Conservation (phyloP, 2,888 invertebrate genomes). For the Tanytarsus gracilentus region DNA sequence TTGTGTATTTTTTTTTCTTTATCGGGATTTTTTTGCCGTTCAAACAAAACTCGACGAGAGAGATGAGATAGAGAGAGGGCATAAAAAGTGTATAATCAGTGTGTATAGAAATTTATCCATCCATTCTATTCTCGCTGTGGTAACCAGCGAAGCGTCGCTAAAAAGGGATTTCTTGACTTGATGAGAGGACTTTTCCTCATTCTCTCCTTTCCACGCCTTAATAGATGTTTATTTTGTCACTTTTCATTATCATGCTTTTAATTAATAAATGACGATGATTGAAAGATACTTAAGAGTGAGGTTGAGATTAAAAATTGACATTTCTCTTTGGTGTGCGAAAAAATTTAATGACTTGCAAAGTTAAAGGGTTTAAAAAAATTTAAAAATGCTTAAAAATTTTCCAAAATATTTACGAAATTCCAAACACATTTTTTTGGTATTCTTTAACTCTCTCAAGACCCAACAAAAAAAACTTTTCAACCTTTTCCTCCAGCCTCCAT, state of each 20-base stretch:
- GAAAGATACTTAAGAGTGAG: too few relatives aligned
- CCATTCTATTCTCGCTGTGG: slow-evolving; percentile 11
- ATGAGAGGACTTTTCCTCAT: not conserved
- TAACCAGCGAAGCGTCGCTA: not conserved
- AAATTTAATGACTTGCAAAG: too few relatives aligned
- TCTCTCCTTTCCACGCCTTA: not conserved
- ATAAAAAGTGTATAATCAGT: too few relatives aligned
- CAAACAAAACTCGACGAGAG: not conserved
- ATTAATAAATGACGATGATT: too few relatives aligned
- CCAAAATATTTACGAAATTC: not conserved
- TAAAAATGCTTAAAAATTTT: too few relatives aligned
- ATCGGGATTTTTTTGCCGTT: not conserved
- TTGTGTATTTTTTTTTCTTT: not conserved
- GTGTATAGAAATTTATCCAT: too few relatives aligned
- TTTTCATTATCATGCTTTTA: not conserved
- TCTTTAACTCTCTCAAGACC: not conserved
- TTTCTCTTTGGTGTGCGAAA: too few relatives aligned
- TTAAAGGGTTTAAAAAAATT: too few relatives aligned
- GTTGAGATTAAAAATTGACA: too few relatives aligned
- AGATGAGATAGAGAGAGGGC: too few relatives aligned
- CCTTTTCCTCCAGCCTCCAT: not conserved
- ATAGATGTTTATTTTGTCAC: not conserved
- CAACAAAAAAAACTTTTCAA: not conserved
- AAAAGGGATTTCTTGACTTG: not conserved
- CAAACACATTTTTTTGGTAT: not conserved